phyloP scores from a whole-genome alignment of 2,888 invertebrate genomes.

The Caenorhabditis sulstoni region DNA sequence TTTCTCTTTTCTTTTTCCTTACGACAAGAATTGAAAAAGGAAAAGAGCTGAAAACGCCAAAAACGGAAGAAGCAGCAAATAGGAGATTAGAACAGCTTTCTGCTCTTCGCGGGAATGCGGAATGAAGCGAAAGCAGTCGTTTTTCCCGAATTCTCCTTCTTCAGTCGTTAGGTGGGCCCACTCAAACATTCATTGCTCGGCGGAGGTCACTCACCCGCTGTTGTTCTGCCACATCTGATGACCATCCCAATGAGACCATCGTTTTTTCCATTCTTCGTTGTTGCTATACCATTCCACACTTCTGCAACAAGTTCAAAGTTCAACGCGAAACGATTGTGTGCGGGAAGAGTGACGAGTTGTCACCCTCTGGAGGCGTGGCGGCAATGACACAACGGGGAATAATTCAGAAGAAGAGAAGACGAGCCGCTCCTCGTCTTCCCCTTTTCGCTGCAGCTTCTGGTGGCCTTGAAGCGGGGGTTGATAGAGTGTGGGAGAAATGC shows the following conservation, averaged over 20 bases:
- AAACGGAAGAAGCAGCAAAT: background rate
- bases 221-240: conserved; percentile 24
- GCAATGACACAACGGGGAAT: conserved; percentile 56
- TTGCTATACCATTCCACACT: background rate
- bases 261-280: background rate
- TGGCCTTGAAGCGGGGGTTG: background rate
- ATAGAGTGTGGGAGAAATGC: too few species aligned
- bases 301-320: conserved; percentile 32
- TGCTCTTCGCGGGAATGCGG: background rate
- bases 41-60: too few species aligned
- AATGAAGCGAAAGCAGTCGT: background rate
- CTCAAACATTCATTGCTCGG: background rate
- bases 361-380: conserved; percentile 32
- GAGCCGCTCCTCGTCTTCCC: conserved; percentile 6
- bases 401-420: conserved; percentile 29
- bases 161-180: background rate
- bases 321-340: conserved; percentile 13
- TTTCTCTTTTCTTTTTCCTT: background rate
- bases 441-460: conserved; percentile 19
- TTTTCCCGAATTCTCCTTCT: background rate
- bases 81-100: background rate
- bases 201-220: conserved; percentile 13
- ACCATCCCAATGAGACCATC: conserved; percentile 23
- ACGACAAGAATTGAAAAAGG: background rate
- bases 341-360: conserved; percentile 37